Evolutionary conservation across 2,113 vertebrate genomes (phyloP), one percentile per base, ranked within the genome.

Genomic region (Centrocercus urophasianus): DNA sequence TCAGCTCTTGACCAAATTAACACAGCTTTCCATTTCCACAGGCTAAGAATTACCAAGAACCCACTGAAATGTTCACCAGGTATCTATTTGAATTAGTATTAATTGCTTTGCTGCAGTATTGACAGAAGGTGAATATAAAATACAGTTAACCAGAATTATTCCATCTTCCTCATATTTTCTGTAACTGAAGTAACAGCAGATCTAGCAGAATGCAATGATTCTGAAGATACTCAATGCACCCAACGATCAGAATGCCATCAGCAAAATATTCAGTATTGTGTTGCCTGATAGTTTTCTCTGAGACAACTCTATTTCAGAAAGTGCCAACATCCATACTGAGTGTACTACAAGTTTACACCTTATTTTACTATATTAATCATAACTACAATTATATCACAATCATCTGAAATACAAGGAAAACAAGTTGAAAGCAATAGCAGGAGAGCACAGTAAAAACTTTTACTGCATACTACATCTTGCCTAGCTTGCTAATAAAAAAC

Each of bases 401-500:
- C 60, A 95, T 60, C 28, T 86, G 64, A 91, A 89, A 65, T 47
- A 19, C 76, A 77, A 64, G 65, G 43, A 89, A 93, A 84, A 34
- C 13, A 97, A 93, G 47, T 36, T 88, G 78, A 95, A 95, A 93
- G 84, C 70, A 78, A 79, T 34, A 94, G 40, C 76, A 92, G 59
- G 36, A 91, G 42, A 87, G 25, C 45, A 66, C 6, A 93, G 76
- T 94, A 96, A 96, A 97, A 97, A 86, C 56, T 75, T 97, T 95
- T 94, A 97, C 64, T 88, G 76, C 65, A 64, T 80, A 77, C 90
- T 97, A 88, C 63, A 89, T 96, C 93, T 94, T 95, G 56, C 93
- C 96, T 93, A 93, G 92, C 75, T 97, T 89, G 89, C 91, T 97
- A 97, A 96, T 95, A 97, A 97, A 96, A 93, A 48, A 6, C 79